Percentiles rank a stretch among this genome's conserved stretches.
Conservation (phyloP, 2,797 vertebrate genomes). For the Psittacula echo region DNA sequence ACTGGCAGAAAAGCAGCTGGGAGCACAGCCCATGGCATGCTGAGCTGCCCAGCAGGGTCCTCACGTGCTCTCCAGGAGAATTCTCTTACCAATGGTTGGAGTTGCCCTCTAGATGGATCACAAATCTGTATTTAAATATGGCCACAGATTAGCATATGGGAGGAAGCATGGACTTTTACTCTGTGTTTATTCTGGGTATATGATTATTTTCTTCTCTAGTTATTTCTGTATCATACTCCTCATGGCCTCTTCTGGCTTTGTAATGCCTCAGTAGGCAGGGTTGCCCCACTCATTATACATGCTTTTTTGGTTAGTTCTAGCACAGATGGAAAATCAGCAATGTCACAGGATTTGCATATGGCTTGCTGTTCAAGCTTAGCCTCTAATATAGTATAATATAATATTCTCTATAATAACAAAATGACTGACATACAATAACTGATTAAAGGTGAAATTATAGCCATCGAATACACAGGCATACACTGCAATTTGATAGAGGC, state of each 20-base stretch:
- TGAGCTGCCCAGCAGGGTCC: background rate
- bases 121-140: background rate
- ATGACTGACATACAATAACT: background rate
- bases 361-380: background rate
- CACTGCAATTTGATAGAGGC: background rate
- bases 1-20: background rate
- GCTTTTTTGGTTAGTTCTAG: background rate
- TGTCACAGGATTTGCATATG: background rate
- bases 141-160: background rate
- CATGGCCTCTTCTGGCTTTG: background rate
- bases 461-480: background rate
- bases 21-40: background rate
- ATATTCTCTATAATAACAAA: background rate
- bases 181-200: background rate
- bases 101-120: background rate
- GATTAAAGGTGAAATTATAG: background rate
- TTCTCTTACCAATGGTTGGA: background rate
- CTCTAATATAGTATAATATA: background rate
- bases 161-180: background rate
- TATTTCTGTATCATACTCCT: background rate
- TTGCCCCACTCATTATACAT: background rate
- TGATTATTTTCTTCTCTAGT: background rate
- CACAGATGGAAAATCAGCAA: background rate
- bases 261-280: background rate
- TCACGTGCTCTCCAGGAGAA: fast-evolving